Conservation (phyloP, 2,113 vertebrate species). For the Danio rerio region GRCz12tu NC_133182.1:32694501-32695000, state of each 20-base stretch:
- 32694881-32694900: constrained; percentile 56
- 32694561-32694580: background rate
- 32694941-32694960: constrained; percentile 14
- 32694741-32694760: constrained; percentile 34
- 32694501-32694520: background rate
- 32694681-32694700: background rate
- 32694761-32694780: constrained; percentile 15
- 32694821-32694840: constrained; percentile 50
- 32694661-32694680: background rate
- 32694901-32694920: constrained; percentile 40
- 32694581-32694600: constrained; percentile 21
- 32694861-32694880: constrained; percentile 67
- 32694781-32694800: constrained; percentile 31
- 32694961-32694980: background rate
- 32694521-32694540: background rate
- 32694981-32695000: constrained; percentile 26
- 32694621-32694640: background rate
- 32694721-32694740: background rate
- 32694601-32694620: background rate
- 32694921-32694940: constrained; percentile 14
- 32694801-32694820: constrained; percentile 28
- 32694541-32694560: background rate
- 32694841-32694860: constrained; percentile 62
- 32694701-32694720: no score
- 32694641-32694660: background rate